Evolutionary conservation across 1,140 invertebrate species (phyloP).

Genomic region (Heliothis virescens): DNA sequence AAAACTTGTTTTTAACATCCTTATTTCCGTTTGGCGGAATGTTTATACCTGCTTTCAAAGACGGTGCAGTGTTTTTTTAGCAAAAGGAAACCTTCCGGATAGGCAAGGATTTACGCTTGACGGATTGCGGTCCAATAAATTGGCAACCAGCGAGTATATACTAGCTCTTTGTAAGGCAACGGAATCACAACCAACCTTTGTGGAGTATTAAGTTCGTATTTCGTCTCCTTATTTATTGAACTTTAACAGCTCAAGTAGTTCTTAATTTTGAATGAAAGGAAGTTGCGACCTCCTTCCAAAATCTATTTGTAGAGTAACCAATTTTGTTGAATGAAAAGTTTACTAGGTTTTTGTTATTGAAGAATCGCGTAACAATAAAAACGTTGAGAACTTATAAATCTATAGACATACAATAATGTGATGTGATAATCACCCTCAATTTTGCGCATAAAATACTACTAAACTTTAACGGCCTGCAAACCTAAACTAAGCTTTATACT

Average conservation of each 20-base stretch:
- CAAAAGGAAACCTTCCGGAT: conserved; percentile 34
- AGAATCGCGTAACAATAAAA: background rate
- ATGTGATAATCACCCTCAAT: too few relatives aligned
- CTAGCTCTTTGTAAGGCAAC: conserved; percentile 30
- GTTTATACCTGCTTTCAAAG: conserved; percentile 30
- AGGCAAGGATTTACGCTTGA: conserved; percentile 47
- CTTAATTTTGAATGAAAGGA: conserved; percentile 39
- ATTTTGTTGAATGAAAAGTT: conserved; percentile 7
- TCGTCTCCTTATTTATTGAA: conserved; percentile 33
- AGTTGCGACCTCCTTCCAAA: conserved; percentile 28
- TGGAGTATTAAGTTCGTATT: conserved; percentile 35
- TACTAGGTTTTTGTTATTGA: background rate
- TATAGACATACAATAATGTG: background rate
- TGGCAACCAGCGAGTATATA: conserved; percentile 42
- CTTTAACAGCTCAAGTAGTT: conserved; percentile 37
- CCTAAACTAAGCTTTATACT: too few relatives aligned
- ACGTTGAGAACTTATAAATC: background rate
- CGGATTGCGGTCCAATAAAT: conserved; percentile 47
- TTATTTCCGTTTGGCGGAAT: background rate
- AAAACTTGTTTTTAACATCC: too few relatives aligned
- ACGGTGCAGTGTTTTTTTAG: conserved; percentile 37
- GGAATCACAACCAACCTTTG: conserved; percentile 30
- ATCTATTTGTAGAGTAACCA: background rate
- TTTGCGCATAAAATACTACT: too few relatives aligned
- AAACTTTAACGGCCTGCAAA: too few relatives aligned